Percentiles rank a stretch among this genome's conserved stretches.
Conservation (phyloP, 1,140 invertebrate genomes). For the Ooceraea biroi region DNA sequence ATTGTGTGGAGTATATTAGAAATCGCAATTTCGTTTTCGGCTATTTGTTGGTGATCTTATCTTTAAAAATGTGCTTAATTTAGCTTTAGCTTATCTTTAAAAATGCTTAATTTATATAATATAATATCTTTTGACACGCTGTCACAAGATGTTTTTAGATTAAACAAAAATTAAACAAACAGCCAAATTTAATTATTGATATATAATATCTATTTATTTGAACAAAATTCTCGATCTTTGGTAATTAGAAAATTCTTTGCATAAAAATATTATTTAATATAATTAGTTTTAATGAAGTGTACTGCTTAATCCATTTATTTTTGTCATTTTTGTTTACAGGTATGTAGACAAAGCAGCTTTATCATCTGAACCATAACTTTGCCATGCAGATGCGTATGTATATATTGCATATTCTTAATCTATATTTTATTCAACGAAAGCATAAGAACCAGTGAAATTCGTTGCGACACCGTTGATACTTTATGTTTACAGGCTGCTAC, state of each 20-base stretch:
- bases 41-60: background rate
- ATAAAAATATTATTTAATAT: background rate
- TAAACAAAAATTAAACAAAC: background rate
- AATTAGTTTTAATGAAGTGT: background rate
- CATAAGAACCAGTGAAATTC: background rate
- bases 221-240: background rate
- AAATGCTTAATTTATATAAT: background rate
- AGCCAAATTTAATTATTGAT: background rate
- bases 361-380: background rate
- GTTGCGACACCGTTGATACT: background rate
- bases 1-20: background rate
- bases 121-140: background rate
- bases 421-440: background rate
- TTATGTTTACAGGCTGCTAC: background rate
- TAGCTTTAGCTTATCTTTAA: no score
- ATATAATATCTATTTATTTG: background rate
- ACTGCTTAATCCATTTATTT: slow-evolving; percentile 16
- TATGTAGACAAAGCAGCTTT: background rate
- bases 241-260: background rate
- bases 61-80: background rate
- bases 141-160: background rate
- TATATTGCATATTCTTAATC: background rate
- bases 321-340: slow-evolving; percentile 27
- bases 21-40: background rate
- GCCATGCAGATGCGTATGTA: background rate